Base-by-base conservation (phyloP, 2,888 invertebrate species). In the Papilio demoleus region DNA sequence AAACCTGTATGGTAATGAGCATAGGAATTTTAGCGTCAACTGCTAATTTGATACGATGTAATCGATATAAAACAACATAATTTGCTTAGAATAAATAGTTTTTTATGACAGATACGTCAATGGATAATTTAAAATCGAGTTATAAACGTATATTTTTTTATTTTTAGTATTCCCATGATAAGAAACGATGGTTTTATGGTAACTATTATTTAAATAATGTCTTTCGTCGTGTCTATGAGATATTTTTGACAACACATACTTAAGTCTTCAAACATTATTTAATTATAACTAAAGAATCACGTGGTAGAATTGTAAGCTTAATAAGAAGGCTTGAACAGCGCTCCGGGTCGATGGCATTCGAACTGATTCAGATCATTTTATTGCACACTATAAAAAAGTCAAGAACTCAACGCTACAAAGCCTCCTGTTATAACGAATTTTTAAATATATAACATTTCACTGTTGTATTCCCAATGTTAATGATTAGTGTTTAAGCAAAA, bases 281-380 rank as follows among this genome's bases (percentile, higher is more conserved):
- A 76, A 77, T 73, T 73, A 69, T 73, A 72, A 80, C 78, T 77
- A 70, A 75, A 45, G 70, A 58, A 70, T 73, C 14, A 19, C 27
- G 56, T 42, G 75, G 75, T 75, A 78, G 74, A 79, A 79, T 80
- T 77, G 73, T 79, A 78, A 79, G 82, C 80, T 81, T 79, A 78
- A 81, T 76, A 78, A 79, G 81, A 77, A 78, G 78, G 70, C 74
- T 73, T 73, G 75, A 38, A 50, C 47, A 31, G 40, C 61, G 40
- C 53, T 82, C 75, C 76, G 77, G 78, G 78, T 81, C 80, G 78
- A 77, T 78, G 82, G 75, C 79, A 62, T 79, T 80, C 77, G 78
- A 73, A 79, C 72, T 77, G 75, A 78, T 77, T 79, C 78, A 73
- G 77, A 80, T 78, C 75, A 80, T 81, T 85, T 83, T 82, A 86